Evolutionary conservation across 2,888 invertebrate species (phyloP), one percentile per base, ranked within the genome.

Genomic region (Pycnomerus fuliginosus): DNA sequence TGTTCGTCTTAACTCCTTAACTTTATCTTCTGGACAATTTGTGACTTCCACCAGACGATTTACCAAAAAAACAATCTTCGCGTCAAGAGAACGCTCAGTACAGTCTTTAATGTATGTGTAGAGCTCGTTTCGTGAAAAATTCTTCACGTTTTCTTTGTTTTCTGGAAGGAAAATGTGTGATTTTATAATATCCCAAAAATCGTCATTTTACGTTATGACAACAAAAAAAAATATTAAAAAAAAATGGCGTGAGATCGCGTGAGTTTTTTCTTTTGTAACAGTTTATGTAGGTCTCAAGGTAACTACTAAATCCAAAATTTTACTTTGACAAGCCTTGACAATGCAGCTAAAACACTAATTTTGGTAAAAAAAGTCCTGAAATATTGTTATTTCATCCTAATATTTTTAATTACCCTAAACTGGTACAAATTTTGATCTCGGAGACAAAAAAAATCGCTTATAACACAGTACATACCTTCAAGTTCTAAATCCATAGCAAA

Each of bases 241-340:
- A 20, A 20, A 20, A 20, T 36, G 36, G 24, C 24, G 13, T 24
- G 22, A 24, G 15, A n/a, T n/a, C n/a, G n/a, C n/a, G n/a, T n/a
- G n/a, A n/a, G n/a, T n/a, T n/a, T n/a, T n/a, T n/a, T n/a, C n/a
- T n/a, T n/a, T n/a, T n/a, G n/a, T n/a, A n/a, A n/a, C n/a, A n/a
- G n/a, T n/a, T n/a, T n/a, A n/a, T n/a, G n/a, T n/a, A n/a, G n/a
- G n/a, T n/a, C n/a, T n/a, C n/a, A n/a, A n/a, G n/a, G n/a, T n/a
- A n/a, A n/a, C n/a, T n/a, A n/a, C n/a, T n/a, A n/a, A n/a, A n/a
- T n/a, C n/a, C n/a, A n/a, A n/a, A n/a, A n/a, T n/a, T n/a, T n/a
- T n/a, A n/a, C n/a, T n/a, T n/a, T n/a, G n/a, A n/a, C n/a, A n/a
- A n/a, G n/a, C n/a, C n/a, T n/a, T n/a, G n/a, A n/a, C n/a, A n/a